Evolutionary conservation across 2,888 invertebrate species (phyloP).

Genomic region (Stenodema calcarata): DNA sequence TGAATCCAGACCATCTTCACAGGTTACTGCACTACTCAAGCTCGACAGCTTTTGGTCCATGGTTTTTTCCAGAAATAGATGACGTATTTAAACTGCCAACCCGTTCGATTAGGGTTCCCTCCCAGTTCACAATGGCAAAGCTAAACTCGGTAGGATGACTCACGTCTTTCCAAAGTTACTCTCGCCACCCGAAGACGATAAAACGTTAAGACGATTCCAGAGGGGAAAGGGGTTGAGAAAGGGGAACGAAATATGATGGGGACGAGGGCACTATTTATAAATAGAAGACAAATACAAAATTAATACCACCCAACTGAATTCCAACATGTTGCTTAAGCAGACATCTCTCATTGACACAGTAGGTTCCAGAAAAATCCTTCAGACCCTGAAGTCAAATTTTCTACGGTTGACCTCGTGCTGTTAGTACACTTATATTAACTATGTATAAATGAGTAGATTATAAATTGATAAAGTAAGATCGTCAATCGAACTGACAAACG

Average conservation of each 20-base stretch:
- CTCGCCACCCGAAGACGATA: not conserved
- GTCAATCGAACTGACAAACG: too few species aligned
- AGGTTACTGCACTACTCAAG: not conserved
- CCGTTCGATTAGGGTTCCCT: not conserved
- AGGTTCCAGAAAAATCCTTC: too few species aligned
- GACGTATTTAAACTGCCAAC: not conserved
- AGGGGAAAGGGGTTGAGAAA: not conserved
- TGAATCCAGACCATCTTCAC: slow-evolving; percentile 6
- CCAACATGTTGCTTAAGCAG: too few species aligned
- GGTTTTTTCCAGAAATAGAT: slow-evolving; percentile 18
- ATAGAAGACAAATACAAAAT: not conserved
- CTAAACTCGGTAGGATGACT: not conserved
- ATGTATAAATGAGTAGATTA: too few species aligned
- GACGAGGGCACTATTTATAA: not conserved
- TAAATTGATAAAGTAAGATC: too few species aligned
- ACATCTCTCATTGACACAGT: too few species aligned
- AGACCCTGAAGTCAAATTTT: too few species aligned
- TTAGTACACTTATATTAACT: too few species aligned
- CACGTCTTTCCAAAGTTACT: not conserved
- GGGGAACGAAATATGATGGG: not conserved
- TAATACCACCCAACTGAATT: too few species aligned
- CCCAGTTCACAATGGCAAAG: not conserved
- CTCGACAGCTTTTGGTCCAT: not conserved
- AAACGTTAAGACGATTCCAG: not conserved
- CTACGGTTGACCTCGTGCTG: too few species aligned